Evolutionary conservation across 1,140 invertebrate genomes (phyloP).

Genomic region (Delia radicum): DNA sequence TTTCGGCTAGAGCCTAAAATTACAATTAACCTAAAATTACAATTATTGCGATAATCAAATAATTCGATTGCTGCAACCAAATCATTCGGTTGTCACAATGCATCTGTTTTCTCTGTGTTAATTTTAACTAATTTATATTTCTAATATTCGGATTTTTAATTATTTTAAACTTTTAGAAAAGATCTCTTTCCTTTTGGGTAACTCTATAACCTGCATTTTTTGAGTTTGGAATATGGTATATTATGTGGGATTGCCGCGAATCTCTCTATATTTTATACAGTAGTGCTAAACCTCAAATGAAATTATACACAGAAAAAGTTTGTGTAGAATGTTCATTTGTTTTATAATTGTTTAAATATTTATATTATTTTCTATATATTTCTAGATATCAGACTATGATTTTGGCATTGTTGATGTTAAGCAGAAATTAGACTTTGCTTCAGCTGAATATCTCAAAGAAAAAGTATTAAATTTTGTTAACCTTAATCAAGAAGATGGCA

Average conservation of each 20-base stretch:
- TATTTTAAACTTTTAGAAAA: constrained; percentile 60
- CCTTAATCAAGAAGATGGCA: constrained; percentile 13
- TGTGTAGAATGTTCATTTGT: constrained; percentile 25
- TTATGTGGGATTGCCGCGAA: constrained; percentile 78
- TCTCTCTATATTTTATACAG: constrained; percentile 76
- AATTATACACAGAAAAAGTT: constrained; percentile 63
- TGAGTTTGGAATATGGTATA: constrained; percentile 80
- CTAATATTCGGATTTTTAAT: too few relatives aligned
- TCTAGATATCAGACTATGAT: constrained; percentile 30
- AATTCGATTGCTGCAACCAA: too few relatives aligned
- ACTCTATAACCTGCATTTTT: constrained; percentile 75
- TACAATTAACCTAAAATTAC: too few relatives aligned
- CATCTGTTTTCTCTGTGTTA: too few relatives aligned
- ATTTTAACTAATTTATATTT: too few relatives aligned
- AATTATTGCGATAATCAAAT: too few relatives aligned
- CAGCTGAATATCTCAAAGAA: constrained; percentile 48
- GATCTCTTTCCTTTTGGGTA: constrained; percentile 72
- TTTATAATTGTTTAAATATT: background rate
- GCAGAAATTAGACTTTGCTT: constrained; percentile 48
- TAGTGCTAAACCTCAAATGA: constrained; percentile 71
- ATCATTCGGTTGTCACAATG: too few relatives aligned
- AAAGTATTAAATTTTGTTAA: constrained; percentile 41
- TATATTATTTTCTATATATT: background rate
- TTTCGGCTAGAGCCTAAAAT: too few relatives aligned
- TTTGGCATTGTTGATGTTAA: constrained; percentile 40